Base-by-base conservation (phyloP, 2,797 vertebrate genomes). In the Coregonus suidteri region DNA sequence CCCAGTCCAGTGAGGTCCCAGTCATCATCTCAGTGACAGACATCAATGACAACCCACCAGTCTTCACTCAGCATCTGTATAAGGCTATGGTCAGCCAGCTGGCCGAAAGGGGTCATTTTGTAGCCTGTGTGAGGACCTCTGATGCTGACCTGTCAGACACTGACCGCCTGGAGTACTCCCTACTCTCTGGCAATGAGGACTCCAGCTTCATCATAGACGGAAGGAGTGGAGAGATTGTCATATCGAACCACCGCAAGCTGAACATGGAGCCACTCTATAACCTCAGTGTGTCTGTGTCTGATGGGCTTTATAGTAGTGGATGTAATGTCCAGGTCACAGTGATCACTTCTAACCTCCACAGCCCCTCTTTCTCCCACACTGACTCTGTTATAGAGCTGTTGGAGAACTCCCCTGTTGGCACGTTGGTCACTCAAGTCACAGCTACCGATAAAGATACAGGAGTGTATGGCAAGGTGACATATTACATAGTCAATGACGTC, bases 401-500 rank as follows among this genome's bases (percentile, higher is more conserved):
- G 15, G 96, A 96, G 88, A 95, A 94, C 15, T 94, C 95, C 62
- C 92, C 94, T 0, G 15, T 92, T 41, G 91, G 94, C 69, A 95
- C 94, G 0, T 85, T 95, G 79, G 94, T 96, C 66, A 90, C 87
- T 2, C 88, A 93, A 84, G 90, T 95, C 13, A 91, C 90, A 85
- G 96, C 94, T 52, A 84, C 81, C 0, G 96, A 96, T 86, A 84
- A 91, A 81, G 96, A 96, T 81, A 85, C 85, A 15, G 95, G 95
- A 13, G 84, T 88, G 47, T 90, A 95, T 0, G 93, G 95, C 11
- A 86, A 85, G 0, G 2, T 96, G 41, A 93, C 92, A 16, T 96
- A 96, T 81, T 91, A 91, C 67, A 94, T 96, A 76, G 88, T 96
- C 59, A 96, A 96, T 84, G 95, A 96, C 79, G 93, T 95, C 79